Base-by-base conservation (phyloP, 2,113 vertebrate species). In the Clarias macrocephalus region DNA sequence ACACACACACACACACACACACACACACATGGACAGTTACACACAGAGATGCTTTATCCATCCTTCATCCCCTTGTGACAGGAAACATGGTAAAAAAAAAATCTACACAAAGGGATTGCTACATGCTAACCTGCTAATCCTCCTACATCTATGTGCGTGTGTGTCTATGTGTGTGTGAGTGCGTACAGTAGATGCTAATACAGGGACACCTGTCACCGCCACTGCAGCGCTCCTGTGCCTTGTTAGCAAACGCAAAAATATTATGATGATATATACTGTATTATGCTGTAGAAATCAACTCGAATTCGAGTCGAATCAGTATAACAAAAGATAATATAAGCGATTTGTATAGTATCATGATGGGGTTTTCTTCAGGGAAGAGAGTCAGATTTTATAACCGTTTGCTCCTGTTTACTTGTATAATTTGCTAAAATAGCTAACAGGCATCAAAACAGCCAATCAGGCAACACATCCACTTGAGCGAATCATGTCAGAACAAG, bases 131-230 rank as follows among this genome's bases (percentile, higher is more conserved):
- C 72, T 37, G 73, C 75, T 54, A 77, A 75, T 75, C 56, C 68
- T 42, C 56, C n/a, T n/a, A n/a, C n/a, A n/a, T 92, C 91, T 92
- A 90, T 92, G 75, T 77, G 75, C 54, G 63, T 65, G 75, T 83
- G 86, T 89, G 91, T 92, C 91, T 92, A 91, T 92, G 75, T 77
- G 73, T 77, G 72, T 42, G 19, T 73, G n/a, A n/a, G n/a, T n/a
- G n/a, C n/a, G n/a, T n/a, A n/a, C n/a, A n/a, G n/a, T n/a, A 92
- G 92, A 94, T 91, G 91, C 91, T 94, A 96, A 97, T 97, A 94
- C 95, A 95, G 95, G 94, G 96, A 96, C 97, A 97, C 96, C 97
- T 96, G 97, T 98, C 97, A 97, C 93, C 59, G 85, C 94, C 97
- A 97, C 93, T 66, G 85, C 95, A 33, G 82, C 93, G 94, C 95